Evolutionary conservation across 2,113 vertebrate species (phyloP).

Genomic region (Hydrochoerus hydrochaeris): DNA sequence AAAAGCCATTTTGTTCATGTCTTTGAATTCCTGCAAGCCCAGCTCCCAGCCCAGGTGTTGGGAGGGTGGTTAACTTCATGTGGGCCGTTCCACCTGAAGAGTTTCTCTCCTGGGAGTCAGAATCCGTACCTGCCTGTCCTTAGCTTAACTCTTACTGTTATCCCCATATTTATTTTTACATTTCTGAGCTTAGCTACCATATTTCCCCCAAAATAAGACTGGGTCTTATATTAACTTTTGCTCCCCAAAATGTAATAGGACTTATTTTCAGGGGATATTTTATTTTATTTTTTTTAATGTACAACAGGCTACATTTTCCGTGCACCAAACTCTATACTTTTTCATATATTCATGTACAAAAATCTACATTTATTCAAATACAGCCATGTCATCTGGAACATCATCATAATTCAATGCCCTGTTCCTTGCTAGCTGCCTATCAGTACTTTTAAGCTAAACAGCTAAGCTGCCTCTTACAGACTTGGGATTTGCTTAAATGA

Average conservation of each 20-base stretch:
- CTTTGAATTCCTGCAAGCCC: neutral
- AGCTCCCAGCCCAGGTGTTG: neutral
- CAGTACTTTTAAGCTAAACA: neutral
- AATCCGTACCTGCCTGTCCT: neutral
- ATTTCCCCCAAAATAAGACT: neutral
- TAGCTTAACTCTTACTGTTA: neutral
- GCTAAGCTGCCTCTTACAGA: neutral
- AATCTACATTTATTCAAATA: neutral
- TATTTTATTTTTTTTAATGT: neutral
- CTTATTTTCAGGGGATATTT: neutral
- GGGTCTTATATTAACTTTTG: neutral
- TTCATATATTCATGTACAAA: neutral
- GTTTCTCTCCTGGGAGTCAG: neutral
- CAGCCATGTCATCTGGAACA: neutral
- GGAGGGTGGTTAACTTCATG: neutral
- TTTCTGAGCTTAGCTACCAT: neutral
- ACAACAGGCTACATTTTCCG: neutral
- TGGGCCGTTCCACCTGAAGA: neutral
- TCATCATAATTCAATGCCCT: neutral
- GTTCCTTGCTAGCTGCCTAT: neutral
- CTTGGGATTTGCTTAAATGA: neutral
- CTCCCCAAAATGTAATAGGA: neutral
- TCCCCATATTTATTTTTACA: neutral
- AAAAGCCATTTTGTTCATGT: neutral
- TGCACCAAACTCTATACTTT: neutral